A percentile compares a stretch with the other conserved stretches of the same genome.
phyloP scores from a whole-genome alignment of 1,140 invertebrate genomes.

The Lasioglossum baleicum region DNA sequence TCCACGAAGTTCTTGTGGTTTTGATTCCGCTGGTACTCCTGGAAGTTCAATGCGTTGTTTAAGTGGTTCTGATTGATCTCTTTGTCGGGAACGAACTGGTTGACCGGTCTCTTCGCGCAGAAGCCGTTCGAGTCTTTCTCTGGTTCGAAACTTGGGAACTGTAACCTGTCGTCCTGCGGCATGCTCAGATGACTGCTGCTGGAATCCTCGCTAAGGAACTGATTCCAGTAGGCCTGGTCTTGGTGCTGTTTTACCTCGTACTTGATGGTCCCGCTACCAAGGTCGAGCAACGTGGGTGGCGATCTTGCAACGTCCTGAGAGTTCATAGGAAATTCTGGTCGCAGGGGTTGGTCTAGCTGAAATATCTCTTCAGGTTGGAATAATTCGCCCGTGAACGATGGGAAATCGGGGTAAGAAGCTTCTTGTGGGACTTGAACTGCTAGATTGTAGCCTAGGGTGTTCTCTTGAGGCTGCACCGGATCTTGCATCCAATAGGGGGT shows the following conservation, averaged over 20 bases:
- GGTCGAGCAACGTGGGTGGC: constrained; percentile 85
- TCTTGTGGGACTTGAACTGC: constrained; percentile 72
- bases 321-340: constrained; percentile 80
- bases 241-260: constrained; percentile 74
- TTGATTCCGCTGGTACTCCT: constrained; percentile 44
- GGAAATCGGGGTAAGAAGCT: constrained; percentile 77
- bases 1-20: constrained; percentile 55
- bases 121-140: constrained; percentile 49
- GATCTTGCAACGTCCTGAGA: constrained; percentile 81
- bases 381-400: constrained; percentile 83
- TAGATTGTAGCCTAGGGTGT: constrained; percentile 63
- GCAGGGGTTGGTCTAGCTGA: constrained; percentile 87
- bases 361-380: constrained; percentile 90
- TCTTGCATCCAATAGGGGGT: constrained; percentile 74
- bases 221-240: constrained; percentile 74
- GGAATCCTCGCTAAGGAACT: constrained; percentile 79
- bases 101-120: constrained; percentile 32
- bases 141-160: constrained; percentile 57
- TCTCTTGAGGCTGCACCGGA: constrained; percentile 63
- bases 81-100: constrained; percentile 47
- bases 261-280: constrained; percentile 85
- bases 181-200: constrained; percentile 78
- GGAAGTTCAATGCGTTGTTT: constrained; percentile 29
- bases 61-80: constrained; percentile 38
- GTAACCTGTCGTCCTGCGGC: constrained; percentile 63